Evolutionary conservation across 2,113 vertebrate genomes (phyloP).

Genomic region (Loxodonta africana): DNA sequence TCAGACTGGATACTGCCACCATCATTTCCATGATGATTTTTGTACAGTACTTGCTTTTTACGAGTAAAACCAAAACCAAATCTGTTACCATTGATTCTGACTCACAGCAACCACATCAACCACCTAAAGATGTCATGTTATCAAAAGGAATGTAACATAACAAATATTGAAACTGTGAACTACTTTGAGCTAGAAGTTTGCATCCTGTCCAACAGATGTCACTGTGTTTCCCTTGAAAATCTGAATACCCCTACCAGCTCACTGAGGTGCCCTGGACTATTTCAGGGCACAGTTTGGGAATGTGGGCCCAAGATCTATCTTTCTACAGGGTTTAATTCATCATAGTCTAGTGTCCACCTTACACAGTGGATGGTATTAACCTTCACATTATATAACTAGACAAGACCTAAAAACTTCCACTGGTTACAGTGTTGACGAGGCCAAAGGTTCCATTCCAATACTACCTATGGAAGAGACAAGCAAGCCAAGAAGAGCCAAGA

Average conservation of each 20-base stretch:
- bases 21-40: neutral
- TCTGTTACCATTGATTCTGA: too few species aligned
- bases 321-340: neutral
- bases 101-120: neutral
- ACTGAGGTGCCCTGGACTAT: neutral
- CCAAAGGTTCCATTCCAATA: neutral
- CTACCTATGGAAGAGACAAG: neutral
- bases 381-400: neutral
- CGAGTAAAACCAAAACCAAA: too few species aligned
- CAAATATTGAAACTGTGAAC: neutral
- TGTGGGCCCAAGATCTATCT: neutral
- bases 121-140: neutral
- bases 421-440: neutral
- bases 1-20: neutral
- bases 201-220: neutral
- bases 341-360: neutral
- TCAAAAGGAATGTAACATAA: neutral
- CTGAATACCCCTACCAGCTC: neutral
- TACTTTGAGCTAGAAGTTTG: neutral
- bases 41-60: neutral
- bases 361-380: neutral
- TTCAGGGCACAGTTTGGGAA: neutral
- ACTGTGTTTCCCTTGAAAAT: neutral
- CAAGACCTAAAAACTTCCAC: constrained; percentile 1
- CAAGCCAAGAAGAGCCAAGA: neutral